Evolutionary conservation across 2,888 invertebrate genomes (phyloP).

Genomic region (Cataglyphis rosenhaueri): DNA sequence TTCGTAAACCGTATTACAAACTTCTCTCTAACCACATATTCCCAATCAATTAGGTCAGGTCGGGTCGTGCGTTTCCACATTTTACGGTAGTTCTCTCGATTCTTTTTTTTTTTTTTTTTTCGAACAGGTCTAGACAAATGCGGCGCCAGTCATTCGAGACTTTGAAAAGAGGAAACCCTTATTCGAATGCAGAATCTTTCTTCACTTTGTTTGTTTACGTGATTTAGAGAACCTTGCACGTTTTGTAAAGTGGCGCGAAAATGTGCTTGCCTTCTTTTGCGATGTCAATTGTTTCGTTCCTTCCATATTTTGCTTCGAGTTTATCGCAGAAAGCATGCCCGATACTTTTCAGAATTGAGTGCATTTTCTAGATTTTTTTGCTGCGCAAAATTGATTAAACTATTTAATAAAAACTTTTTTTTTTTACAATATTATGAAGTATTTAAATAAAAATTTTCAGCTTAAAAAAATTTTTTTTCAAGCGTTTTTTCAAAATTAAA

Average conservation of each 20-base stretch:
- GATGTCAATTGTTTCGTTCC: not conserved
- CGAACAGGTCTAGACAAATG: not conserved
- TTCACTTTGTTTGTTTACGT: not conserved
- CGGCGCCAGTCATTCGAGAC: not conserved
- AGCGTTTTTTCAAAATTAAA: no score
- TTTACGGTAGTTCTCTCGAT: not conserved
- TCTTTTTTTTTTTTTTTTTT: not conserved
- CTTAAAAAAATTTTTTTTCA: no score
- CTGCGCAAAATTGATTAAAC: no score
- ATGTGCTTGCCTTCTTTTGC: no score
- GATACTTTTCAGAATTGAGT: no score
- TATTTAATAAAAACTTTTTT: no score
- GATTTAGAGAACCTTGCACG: not conserved
- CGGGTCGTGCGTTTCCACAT: not conserved
- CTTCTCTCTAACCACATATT: not conserved
- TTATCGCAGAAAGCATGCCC: not conserved
- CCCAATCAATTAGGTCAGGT: conserved; percentile 36
- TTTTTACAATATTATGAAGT: no score
- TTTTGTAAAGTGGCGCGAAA: not conserved
- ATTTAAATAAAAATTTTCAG: no score
- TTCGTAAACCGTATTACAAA: conserved; percentile 31
- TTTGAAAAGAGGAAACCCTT: not conserved
- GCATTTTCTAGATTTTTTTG: no score
- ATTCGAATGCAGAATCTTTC: not conserved
- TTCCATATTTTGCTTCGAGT: not conserved